Conservation (phyloP, 2,888 invertebrate genomes). For the Molorchus minor region DNA sequence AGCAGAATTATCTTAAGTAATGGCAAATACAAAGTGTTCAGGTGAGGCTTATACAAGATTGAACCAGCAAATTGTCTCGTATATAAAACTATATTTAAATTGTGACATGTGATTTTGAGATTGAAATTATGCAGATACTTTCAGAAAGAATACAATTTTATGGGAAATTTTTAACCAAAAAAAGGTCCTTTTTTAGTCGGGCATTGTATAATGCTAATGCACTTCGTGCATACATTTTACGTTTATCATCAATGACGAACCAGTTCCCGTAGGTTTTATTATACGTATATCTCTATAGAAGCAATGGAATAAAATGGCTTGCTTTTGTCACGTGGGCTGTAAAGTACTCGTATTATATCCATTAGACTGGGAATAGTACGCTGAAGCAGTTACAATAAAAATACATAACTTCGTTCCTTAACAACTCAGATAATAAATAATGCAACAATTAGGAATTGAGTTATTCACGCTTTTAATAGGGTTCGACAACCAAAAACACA, state of each 20-base stretch:
- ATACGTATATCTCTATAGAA: constrained; percentile 40
- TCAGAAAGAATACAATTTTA: too few relatives aligned
- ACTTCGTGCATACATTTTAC: constrained; percentile 29
- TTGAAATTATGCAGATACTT: too few relatives aligned
- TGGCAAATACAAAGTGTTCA: too few relatives aligned
- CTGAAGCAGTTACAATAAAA: constrained; percentile 1
- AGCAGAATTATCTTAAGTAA: too few relatives aligned
- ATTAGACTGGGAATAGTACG: constrained; percentile 1
- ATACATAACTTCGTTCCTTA: not conserved
- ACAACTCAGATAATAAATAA: not conserved
- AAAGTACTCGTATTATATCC: constrained; percentile 37
- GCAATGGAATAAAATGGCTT: constrained; percentile 41
- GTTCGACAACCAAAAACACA: not conserved
- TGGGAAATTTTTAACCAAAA: too few relatives aligned
- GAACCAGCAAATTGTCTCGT: too few relatives aligned
- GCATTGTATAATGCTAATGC: constrained; percentile 31
- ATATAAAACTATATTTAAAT: too few relatives aligned
- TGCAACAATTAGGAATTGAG: not conserved
- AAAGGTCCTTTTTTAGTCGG: too few relatives aligned
- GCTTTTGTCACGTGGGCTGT: constrained; percentile 45
- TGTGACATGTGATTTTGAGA: too few relatives aligned
- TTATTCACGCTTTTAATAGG: not conserved
- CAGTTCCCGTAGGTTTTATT: constrained; percentile 9
- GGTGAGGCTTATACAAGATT: too few relatives aligned
- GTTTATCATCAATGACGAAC: constrained; percentile 27